phyloP scores from a whole-genome alignment of 2,888 invertebrate species.

The Nomada fabriciana region DNA sequence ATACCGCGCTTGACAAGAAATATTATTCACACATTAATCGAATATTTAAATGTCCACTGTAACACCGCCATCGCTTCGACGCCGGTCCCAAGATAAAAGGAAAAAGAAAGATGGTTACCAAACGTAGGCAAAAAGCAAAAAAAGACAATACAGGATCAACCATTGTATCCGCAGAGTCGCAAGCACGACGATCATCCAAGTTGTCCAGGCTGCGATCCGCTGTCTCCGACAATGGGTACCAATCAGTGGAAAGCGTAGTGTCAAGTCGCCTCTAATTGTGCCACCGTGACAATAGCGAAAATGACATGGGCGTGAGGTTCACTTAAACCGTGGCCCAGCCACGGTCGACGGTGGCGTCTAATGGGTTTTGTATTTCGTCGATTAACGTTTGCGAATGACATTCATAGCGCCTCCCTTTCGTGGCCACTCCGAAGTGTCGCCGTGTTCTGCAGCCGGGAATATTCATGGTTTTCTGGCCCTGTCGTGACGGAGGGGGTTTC shows the following conservation, averaged over 20 bases:
- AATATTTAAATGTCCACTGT: too few species aligned
- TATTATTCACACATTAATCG: too few species aligned
- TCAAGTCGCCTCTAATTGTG: slow-evolving; percentile 74
- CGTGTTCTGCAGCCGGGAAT: slow-evolving; percentile 51
- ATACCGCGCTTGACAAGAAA: too few species aligned
- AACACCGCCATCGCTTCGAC: too few species aligned
- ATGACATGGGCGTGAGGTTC: slow-evolving; percentile 75
- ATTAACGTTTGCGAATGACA: slow-evolving; percentile 77
- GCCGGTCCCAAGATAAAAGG: too few species aligned
- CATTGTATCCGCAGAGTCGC: neutral
- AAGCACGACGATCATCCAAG: slow-evolving; percentile 21
- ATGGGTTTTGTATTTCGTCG: slow-evolving; percentile 77
- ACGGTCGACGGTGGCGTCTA: slow-evolving; percentile 68
- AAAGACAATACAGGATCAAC: too few species aligned
- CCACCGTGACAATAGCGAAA: slow-evolving; percentile 69
- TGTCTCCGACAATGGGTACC: slow-evolving; percentile 60
- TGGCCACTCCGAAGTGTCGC: slow-evolving; percentile 26
- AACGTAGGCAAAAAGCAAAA: neutral
- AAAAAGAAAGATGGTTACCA: neutral
- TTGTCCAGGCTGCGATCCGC: slow-evolving; percentile 17
- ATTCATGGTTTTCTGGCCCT: slow-evolving; percentile 54
- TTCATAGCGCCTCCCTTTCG: slow-evolving; percentile 66
- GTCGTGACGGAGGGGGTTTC: slow-evolving; percentile 15
- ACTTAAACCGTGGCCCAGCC: slow-evolving; percentile 28
- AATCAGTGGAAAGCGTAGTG: slow-evolving; percentile 62